Evolutionary conservation across 1,140 invertebrate genomes (phyloP), one percentile per base, ranked within the genome.

Genomic region (Chrysomallon squamiferum): DNA sequence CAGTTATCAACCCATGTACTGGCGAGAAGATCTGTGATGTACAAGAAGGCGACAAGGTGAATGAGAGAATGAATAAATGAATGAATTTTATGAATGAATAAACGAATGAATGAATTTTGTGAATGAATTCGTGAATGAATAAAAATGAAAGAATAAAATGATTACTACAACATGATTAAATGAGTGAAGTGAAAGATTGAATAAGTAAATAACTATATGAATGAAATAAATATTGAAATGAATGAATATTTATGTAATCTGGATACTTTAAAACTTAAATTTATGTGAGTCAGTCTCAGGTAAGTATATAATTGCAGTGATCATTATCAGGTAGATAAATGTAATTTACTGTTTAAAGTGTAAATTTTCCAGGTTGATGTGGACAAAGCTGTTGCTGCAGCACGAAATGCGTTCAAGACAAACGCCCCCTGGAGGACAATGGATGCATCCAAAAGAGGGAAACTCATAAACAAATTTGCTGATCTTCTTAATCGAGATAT

Each of bases 401-500:
- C 96, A 0, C 89, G 88, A 61, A 85, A 90, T 62, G 87, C 87
- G 6, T 88, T 87, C 69, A 76, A 79, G 52, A 59, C 84, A 5
- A 86, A 85, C 5, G 95, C 94, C 11, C 88, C 89, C 83, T 98
- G 96, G 95, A 88, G 96, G 75, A 91, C 88, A 0, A 95, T 95
- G 91, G 93, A 98, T 86, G 95, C 95, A 6, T 95, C 94, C 0
- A 80, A 92, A 15, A 88, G 96, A 54, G 96, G 95, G 2, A 67
- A 85, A 25, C 86, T 98, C 0, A 80, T 98, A 18, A 88, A 94
- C 59, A 80, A 91, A 87, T 86, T 96, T n/a, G 92, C 92, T 47
- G 90, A 91, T 69, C 84, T 96, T 5, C 88, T 96, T 54, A 88
- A 92, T 65, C 87, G 92, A 41, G 92, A 97, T 78, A 80, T 85